Conservation (phyloP, 2,888 invertebrate genomes). For the Mythimna lalbum region DNA sequence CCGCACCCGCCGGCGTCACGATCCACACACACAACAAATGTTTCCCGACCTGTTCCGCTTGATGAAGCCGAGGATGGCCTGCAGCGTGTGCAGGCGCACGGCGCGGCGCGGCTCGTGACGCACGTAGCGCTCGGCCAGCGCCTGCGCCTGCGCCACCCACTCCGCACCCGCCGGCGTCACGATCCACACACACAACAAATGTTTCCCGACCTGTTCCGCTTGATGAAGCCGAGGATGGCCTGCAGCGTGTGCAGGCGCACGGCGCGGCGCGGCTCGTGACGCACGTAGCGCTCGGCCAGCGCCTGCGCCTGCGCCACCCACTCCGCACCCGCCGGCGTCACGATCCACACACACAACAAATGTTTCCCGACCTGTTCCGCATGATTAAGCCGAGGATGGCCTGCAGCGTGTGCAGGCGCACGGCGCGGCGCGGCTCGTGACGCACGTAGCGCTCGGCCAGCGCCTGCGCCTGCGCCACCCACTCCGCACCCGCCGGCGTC, state of each 20-base stretch:
- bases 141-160: no score
- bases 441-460: conserved; percentile 95
- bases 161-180: no score
- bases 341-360: no score
- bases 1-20: no score
- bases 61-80: conserved; percentile 93
- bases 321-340: no score
- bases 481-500: no score
- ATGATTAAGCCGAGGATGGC: conserved; percentile 92
- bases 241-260: conserved; percentile 95
- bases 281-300: conserved; percentile 95
- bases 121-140: no score
- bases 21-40: no score
- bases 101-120: no score
- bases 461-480: conserved; percentile 90
- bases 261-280: conserved; percentile 92
- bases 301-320: conserved; percentile 90
- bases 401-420: conserved; percentile 94
- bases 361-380: conserved; percentile 69
- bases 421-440: conserved; percentile 92
- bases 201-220: conserved; percentile 61
- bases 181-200: no score
- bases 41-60: conserved; percentile 69
- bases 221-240: conserved; percentile 93
- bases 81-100: no score